Evolutionary conservation across 1,140 invertebrate genomes (phyloP).

Genomic region (Parasteatoda tepidariorum): DNA sequence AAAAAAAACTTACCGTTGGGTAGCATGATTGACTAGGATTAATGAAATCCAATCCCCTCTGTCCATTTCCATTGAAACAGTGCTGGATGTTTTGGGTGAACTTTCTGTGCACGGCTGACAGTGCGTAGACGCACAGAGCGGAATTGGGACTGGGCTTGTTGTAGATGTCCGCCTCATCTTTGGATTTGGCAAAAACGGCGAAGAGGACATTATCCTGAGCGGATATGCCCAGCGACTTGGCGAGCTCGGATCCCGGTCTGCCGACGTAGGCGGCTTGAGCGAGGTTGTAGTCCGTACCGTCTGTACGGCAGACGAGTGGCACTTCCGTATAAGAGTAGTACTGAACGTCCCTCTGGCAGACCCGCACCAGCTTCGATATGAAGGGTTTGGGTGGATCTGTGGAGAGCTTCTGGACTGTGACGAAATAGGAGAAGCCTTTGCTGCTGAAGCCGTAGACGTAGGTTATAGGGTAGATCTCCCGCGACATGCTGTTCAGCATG

Average conservation of each 20-base stretch:
- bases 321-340: conserved; percentile 99
- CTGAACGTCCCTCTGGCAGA: conserved; percentile 95
- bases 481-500: conserved; percentile 87
- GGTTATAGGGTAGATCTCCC: conserved; percentile 92
- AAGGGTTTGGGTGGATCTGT: conserved; percentile 78
- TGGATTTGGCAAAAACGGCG: conserved; percentile 89
- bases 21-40: conserved; percentile 86
- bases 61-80: conserved; percentile 91
- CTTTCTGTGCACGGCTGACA: conserved; percentile 90
- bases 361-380: conserved; percentile 92
- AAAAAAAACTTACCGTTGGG: conserved; percentile 79
- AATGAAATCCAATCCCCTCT: conserved; percentile 90
- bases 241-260: conserved; percentile 90
- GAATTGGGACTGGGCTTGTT: conserved; percentile 75
- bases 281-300: conserved; percentile 85
- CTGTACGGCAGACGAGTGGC: conserved; percentile 67
- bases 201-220: conserved; percentile 94
- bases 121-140: conserved; percentile 94
- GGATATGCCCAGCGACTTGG: conserved; percentile 86
- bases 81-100: conserved; percentile 98
- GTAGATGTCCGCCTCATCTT: conserved; percentile 65
- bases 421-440: conserved; percentile 95
- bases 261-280: conserved; percentile 94
- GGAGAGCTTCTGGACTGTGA: conserved; percentile 91
- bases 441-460: conserved; percentile 97